phyloP scores from a whole-genome alignment of 2,888 invertebrate genomes.

The Nineta flava region DNA sequence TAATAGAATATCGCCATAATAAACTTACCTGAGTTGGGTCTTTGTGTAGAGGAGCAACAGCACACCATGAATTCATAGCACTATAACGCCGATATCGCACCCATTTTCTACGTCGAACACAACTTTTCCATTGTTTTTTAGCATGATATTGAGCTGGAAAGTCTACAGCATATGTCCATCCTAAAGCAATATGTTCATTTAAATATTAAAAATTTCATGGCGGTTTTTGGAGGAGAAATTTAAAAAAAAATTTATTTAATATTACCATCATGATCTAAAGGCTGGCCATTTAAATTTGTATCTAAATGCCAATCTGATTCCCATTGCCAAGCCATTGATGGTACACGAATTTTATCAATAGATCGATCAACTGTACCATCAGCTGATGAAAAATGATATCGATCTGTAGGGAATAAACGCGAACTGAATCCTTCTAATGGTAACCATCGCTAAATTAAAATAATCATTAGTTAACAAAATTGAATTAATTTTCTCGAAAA shows the following conservation, averaged over 20 bases:
- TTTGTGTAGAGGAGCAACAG: slow-evolving; percentile 74
- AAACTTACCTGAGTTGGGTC: slow-evolving; percentile 67
- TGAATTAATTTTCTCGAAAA: not conserved
- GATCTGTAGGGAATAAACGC: slow-evolving; percentile 71
- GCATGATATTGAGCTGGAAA: slow-evolving; percentile 71
- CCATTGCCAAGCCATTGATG: slow-evolving; percentile 95
- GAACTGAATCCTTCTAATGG: slow-evolving; percentile 78
- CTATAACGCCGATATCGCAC: slow-evolving; percentile 72
- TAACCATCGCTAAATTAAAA: slow-evolving; percentile 54
- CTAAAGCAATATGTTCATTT: not conserved
- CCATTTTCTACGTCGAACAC: slow-evolving; percentile 81
- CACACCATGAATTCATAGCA: slow-evolving; percentile 86
- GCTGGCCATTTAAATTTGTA: slow-evolving; percentile 68
- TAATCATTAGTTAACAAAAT: not conserved
- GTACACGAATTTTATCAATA: slow-evolving; percentile 67
- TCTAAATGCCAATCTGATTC: slow-evolving; percentile 88
- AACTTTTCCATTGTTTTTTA: slow-evolving; percentile 77
- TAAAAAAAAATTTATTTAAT: not conserved
- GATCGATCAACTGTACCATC: slow-evolving; percentile 68
- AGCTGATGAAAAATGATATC: slow-evolving; percentile 69
- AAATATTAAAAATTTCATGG: not conserved
- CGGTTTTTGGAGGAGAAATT: not conserved
- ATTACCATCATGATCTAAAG: slow-evolving; percentile 62
- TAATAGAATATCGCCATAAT: too few species aligned
- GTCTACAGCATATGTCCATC: slow-evolving; percentile 88